phyloP scores from a whole-genome alignment of 2,113 vertebrate species.

The Calonectris borealis region DNA sequence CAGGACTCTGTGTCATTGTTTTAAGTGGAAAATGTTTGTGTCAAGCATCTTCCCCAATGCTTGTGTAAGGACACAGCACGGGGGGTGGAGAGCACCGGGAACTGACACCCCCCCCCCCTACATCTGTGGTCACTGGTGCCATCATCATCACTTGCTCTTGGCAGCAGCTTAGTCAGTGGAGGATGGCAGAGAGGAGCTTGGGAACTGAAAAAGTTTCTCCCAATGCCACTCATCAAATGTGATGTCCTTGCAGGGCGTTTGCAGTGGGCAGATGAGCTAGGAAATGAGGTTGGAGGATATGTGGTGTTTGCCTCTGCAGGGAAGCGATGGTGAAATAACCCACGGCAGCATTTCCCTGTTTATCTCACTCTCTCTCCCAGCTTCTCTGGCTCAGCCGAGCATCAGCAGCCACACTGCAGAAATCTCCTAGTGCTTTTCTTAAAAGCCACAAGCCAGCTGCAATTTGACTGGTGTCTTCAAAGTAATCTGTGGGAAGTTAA shows the following conservation, averaged over 20 bases:
- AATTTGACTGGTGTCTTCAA: neutral
- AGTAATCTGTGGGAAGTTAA: neutral
- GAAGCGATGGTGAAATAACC: neutral
- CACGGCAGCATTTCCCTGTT: rapidly evolving
- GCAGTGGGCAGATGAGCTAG: neutral
- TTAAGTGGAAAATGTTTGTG: neutral
- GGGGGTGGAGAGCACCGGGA: rapidly evolving
- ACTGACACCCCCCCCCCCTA: rapidly evolving
- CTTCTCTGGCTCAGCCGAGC: neutral
- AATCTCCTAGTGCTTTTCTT: neutral
- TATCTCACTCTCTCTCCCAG: neutral
- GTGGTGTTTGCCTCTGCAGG: neutral
- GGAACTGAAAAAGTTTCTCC: neutral
- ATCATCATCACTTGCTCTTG: neutral
- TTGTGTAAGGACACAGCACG: rapidly evolving
- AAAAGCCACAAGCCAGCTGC: neutral
- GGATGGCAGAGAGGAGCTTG: neutral
- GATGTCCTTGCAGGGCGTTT: neutral
- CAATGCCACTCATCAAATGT: neutral
- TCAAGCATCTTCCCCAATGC: neutral
- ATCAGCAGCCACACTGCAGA: neutral
- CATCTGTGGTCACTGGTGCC: neutral
- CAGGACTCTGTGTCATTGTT: neutral
- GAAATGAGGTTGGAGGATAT: neutral
- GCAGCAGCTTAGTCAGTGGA: neutral